Conservation (phyloP, 2,797 vertebrate genomes). For the Paedocypris micromegethes region DNA sequence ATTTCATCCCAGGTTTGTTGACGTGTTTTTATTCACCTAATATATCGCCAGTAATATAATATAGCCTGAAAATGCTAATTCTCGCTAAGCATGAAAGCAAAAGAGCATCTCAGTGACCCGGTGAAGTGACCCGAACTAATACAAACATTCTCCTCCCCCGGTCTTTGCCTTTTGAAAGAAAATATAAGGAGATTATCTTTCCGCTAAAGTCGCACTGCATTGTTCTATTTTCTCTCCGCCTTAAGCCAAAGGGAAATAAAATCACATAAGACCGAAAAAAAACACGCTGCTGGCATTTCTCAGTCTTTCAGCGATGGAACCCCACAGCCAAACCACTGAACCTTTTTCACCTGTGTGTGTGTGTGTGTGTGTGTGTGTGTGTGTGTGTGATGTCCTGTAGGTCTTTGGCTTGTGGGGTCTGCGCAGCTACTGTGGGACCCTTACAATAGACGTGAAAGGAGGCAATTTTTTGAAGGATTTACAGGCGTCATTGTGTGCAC, state of each 20-base stretch:
- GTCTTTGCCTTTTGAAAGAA: neutral
- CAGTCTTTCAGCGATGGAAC: slow-evolving; percentile 6
- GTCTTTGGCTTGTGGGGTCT: neutral
- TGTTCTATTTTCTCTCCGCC: neutral
- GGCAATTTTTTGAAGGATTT: no score
- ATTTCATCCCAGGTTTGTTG: no score
- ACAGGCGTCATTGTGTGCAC: no score
- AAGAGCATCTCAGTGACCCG: neutral
- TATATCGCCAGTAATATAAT: no score
- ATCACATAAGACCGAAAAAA: slow-evolving; percentile 10
- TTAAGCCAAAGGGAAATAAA: slow-evolving; percentile 4
- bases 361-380: neutral
- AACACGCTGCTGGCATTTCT: neutral
- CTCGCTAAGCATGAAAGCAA: neutral
- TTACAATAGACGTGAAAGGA: no score
- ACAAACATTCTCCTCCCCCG: neutral
- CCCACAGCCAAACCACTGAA: slow-evolving; percentile 8
- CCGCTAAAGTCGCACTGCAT: neutral
- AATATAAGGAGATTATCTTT: slow-evolving; percentile 2
- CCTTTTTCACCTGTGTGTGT: slow-evolving; percentile 6
- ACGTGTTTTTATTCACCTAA: no score
- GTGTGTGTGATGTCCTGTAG: neutral
- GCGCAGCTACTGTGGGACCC: no score
- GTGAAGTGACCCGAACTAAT: neutral
- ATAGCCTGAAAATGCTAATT: neutral